Evolutionary conservation across 2,113 vertebrate species (phyloP).

Genomic region (Ariopsis seemanni): DNA sequence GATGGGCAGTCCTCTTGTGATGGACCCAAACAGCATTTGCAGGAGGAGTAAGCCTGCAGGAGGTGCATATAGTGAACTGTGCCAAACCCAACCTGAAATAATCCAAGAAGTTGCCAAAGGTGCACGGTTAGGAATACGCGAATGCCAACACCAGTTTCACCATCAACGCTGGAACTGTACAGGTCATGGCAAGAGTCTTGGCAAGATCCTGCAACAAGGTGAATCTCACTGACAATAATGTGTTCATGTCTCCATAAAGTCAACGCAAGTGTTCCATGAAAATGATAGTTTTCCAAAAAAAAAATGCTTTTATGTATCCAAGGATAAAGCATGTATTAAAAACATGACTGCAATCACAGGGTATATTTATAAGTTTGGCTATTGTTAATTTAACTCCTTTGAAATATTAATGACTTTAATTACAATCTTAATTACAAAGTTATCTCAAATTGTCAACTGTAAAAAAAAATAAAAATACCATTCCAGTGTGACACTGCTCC

Average conservation of each 20-base stretch:
- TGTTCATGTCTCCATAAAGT: background rate
- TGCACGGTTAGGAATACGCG: constrained; percentile 80
- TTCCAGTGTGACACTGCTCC: background rate
- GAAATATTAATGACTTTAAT: background rate
- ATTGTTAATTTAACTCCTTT: background rate
- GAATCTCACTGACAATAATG: constrained; percentile 55
- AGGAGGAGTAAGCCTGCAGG: constrained; percentile 80
- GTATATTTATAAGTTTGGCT: background rate
- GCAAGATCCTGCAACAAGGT: constrained; percentile 86
- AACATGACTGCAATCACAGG: background rate
- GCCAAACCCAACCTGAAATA: constrained; percentile 84
- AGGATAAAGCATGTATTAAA: background rate
- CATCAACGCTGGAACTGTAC: constrained; percentile 87
- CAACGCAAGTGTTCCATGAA: background rate
- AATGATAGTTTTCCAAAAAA: background rate
- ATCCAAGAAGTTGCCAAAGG: constrained; percentile 83
- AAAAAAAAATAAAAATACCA: background rate
- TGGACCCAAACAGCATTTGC: constrained; percentile 88
- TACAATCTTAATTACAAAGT: background rate
- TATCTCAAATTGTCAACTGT: background rate
- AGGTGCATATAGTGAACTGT: constrained; percentile 79
- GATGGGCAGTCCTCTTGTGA: constrained; percentile 83
- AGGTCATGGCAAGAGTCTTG: constrained; percentile 83
- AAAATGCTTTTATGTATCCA: background rate
- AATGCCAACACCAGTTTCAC: constrained; percentile 86